phyloP scores from a whole-genome alignment of 2,888 invertebrate species.

The Eumacrocentrus americanus region DNA sequence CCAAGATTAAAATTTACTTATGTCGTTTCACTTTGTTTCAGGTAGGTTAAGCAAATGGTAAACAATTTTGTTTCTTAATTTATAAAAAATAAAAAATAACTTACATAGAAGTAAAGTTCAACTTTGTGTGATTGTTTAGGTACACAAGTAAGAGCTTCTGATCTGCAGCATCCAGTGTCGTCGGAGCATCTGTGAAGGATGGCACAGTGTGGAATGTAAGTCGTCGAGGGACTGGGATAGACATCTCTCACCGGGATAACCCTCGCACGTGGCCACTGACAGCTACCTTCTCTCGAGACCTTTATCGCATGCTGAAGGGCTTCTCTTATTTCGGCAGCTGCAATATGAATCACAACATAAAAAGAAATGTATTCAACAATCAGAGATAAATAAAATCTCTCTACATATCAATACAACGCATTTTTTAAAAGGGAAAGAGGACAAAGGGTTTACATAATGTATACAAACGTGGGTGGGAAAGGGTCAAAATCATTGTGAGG shows the following conservation, averaged over 20 bases:
- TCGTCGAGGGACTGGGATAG: slow-evolving; percentile 73
- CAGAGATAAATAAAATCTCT: background rate
- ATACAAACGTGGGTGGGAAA: too few species aligned
- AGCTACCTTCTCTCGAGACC: slow-evolving; percentile 66
- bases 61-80: too few species aligned
- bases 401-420: too few species aligned
- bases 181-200: slow-evolving; percentile 85
- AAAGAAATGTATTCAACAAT: background rate
- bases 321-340: slow-evolving; percentile 52
- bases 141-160: slow-evolving; percentile 75
- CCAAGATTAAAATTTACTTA: background rate
- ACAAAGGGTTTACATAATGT: too few species aligned
- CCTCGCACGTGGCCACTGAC: slow-evolving; percentile 74
- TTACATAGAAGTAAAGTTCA: slow-evolving; percentile 81
- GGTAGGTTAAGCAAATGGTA: too few species aligned
- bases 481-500: too few species aligned
- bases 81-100: slow-evolving; percentile 58
- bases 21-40: too few species aligned
- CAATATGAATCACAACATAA: too few species aligned
- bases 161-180: slow-evolving; percentile 85
- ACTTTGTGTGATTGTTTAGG: slow-evolving; percentile 76
- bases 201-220: slow-evolving; percentile 85
- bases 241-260: slow-evolving; percentile 77
- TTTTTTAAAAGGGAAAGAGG: too few species aligned
- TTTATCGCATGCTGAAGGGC: slow-evolving; percentile 60